phyloP scores from a whole-genome alignment of 2,797 vertebrate genomes.

The Linurgus olivaceus region DNA sequence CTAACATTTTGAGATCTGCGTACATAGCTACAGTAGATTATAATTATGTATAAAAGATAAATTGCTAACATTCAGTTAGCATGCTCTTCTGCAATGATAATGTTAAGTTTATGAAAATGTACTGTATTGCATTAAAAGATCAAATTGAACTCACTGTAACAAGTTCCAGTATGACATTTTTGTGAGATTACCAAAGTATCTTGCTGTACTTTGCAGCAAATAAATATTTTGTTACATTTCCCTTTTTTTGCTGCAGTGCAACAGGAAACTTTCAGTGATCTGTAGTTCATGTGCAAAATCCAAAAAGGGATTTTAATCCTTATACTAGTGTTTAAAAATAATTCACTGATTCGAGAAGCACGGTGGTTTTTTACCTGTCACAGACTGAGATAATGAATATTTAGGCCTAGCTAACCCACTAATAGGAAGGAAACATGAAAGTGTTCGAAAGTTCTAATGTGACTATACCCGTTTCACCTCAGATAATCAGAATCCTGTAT shows the following conservation, averaged over 20 bases:
- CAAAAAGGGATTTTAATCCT: constrained; percentile 18
- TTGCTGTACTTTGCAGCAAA: constrained; percentile 61
- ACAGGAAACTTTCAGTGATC: constrained; percentile 60
- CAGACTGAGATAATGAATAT: neutral
- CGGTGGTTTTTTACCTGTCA: constrained; percentile 19
- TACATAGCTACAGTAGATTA: constrained; percentile 70
- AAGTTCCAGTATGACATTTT: constrained; percentile 67
- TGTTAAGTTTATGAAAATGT: constrained; percentile 73
- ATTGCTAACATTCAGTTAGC: constrained; percentile 73
- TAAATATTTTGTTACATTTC: constrained; percentile 7
- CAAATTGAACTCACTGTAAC: constrained; percentile 68
- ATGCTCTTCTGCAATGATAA: constrained; percentile 66
- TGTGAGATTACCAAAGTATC: constrained; percentile 55
- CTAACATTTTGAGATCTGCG: constrained; percentile 72
- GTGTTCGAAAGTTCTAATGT: neutral
- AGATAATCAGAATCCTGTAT: neutral
- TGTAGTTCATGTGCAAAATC: constrained; percentile 54
- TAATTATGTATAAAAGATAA: constrained; percentile 68
- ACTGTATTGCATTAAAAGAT: constrained; percentile 72
- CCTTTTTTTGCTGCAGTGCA: constrained; percentile 68
- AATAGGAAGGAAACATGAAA: neutral
- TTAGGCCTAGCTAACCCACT: neutral
- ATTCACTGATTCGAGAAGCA: constrained; percentile 26
- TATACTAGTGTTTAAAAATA: constrained; percentile 23
- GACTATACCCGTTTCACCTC: neutral